These are phyloP conservation scores for Vannuccia rotundouncinata DNA, from an alignment of 2,888 invertebrate genomes.

Conservation along the genomic window DNA sequence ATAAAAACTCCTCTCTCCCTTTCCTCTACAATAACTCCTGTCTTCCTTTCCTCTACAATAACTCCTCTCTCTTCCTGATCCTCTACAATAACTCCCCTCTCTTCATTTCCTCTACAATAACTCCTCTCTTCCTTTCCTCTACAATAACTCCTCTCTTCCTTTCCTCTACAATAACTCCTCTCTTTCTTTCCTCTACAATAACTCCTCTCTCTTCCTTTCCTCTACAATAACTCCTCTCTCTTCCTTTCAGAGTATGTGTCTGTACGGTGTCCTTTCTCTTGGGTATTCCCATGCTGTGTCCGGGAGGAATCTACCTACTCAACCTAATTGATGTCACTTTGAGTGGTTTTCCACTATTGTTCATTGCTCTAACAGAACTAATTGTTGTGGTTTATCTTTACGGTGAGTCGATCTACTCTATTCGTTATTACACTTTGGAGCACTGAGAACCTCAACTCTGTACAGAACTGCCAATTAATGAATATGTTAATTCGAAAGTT, in stretches of 20 bases:
- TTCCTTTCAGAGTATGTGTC: background rate
- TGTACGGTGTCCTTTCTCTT: slow-evolving; percentile 31
- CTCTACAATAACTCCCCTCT: too few species aligned
- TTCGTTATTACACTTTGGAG: too few species aligned
- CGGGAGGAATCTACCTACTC: slow-evolving; percentile 55
- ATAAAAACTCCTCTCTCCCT: too few species aligned
- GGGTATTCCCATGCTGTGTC: slow-evolving; percentile 58
- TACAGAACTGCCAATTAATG: too few species aligned
- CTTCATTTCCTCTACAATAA: too few species aligned
- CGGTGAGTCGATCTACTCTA: slow-evolving; percentile 43
- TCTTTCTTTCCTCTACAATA: background rate
- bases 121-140: too few species aligned
- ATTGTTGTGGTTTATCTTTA: slow-evolving; percentile 54
- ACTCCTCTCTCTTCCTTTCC: background rate
- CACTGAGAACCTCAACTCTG: background rate
- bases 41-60: too few species aligned
- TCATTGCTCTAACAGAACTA: slow-evolving; percentile 52
- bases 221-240: background rate
- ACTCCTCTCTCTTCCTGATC: too few species aligned
- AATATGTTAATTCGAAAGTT: too few species aligned
- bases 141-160: too few species aligned
- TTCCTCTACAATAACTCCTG: too few species aligned
- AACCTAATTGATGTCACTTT: slow-evolving; percentile 54
- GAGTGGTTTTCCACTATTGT: slow-evolving; percentile 53
- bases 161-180: background rate